Base-by-base conservation (phyloP, 2,113 vertebrate species). In the Nycticryphes semicollaris region DNA sequence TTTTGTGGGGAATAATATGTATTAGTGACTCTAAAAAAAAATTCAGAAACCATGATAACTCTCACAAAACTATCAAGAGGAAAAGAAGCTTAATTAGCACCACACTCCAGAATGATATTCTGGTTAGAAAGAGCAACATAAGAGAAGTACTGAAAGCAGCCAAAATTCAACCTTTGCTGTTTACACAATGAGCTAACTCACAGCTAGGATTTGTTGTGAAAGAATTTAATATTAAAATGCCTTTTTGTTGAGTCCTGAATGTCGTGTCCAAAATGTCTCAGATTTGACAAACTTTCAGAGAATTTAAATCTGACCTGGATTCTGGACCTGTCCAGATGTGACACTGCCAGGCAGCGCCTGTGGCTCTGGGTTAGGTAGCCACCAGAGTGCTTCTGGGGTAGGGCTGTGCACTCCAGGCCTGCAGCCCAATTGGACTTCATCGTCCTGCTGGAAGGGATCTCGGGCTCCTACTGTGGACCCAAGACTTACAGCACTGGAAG, bases 161-260 rank as follows among this genome's bases (percentile, higher is more conserved):
- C 80, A 94, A 82, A 93, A 94, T 87, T 56, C 66, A 93, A 5
- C 41, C 50, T 59, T 92, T 84, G 39, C 80, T 89, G 77, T 93
- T 96, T 96, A 82, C 77, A 82, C 81, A 95, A 89, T 92, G 92
- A 94, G 76, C 59, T 92, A 94, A 94, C 45, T 84, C 80, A 28
- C 48, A 78, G 70, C 78, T 91, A 75, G 80, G 82, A 89, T 94
- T 92, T 95, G 86, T 95, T 94, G 89, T 93, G 54, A 90, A 94
- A 87, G 53, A 93, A 90, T 87, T 96, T 85, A 82, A 82, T 96
- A 95, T 62, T 8, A 91, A 90, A 95, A 97, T 94, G 78, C 91
- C 74, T 93, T 95, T 96, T 97, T 94, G 75, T 95, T 95, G 93
- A 94, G 89, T 90, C 84, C 84, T 73, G 62, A 66, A 57, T 50